Base-by-base conservation (phyloP, 1,140 invertebrate species). In the Drosophila pruinosa region DNA sequence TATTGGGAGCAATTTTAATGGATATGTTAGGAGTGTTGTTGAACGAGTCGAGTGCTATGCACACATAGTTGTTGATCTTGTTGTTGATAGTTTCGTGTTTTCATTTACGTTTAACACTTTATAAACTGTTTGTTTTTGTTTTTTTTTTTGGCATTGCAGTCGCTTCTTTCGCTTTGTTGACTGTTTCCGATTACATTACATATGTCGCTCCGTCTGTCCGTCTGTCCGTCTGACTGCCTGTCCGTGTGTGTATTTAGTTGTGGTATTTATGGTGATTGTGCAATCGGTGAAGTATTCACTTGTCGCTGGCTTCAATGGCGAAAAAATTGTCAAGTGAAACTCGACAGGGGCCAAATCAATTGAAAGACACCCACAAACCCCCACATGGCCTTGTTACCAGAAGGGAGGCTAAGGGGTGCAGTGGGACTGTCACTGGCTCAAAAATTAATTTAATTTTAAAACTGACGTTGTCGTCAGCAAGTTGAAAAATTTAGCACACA, bases 311-410 rank as follows among this genome's bases (percentile, higher is more conserved):
- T 7, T 48, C 52, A 45, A 65, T 65, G 62, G 62, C 52, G 41
- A 50, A 31, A 65, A 48, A 68, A 43, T 59, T 58, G 64, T 68
- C 45, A 68, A 68, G 64, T 68, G 64, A 68, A 68, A 68, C 64
- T 68, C 12, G 34, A 41, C 34, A 22, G 19, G 43, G 52, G 52
- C 24, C 52, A 57, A 52, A 41, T 31, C 26, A 70, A 53, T 48
- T 54, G 47, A 62, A 43, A 70, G 50, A 56, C 50, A 26, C 68
- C 50, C 59, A 56, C 65, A 28, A 10, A 0, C 47, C 48, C 48
- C 47, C 58, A 39, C 48, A n/a, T 17, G 48, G 47, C 47, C 57
- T 59, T 58, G 43, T 7, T n/a, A 7, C 17, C 0, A 3, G 21
- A 19, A 19, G 15, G 34, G 12, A 1, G 1, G 19, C 2, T 4